Evolutionary conservation across 2,113 vertebrate genomes (phyloP).

Genomic region (Cephalopterus ornatus): DNA sequence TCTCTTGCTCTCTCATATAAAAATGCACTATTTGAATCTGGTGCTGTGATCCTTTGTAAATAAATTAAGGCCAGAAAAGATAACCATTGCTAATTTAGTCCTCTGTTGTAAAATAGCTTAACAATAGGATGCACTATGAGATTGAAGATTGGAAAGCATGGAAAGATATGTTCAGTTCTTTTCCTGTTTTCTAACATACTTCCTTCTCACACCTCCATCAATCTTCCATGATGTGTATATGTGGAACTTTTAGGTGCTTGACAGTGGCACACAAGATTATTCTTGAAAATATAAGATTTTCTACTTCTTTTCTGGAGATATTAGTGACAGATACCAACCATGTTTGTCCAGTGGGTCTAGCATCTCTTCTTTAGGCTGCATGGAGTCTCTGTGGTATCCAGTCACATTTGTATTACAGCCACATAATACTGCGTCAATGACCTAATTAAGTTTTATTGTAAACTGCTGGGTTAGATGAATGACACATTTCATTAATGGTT

Average conservation of each 20-base stretch:
- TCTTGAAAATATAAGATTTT: background rate
- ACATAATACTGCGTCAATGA: background rate
- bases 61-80: constrained; percentile 11
- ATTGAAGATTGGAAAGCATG: background rate
- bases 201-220: background rate
- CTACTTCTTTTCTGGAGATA: background rate
- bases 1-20: background rate
- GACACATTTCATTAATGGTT: background rate
- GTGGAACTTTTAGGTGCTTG: background rate
- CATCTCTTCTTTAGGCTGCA: background rate
- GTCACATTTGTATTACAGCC: background rate
- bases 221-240: background rate
- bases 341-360: background rate
- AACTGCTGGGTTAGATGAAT: background rate
- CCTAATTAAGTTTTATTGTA: background rate
- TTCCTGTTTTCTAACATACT: background rate
- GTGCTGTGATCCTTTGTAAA: constrained; percentile 38
- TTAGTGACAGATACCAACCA: background rate
- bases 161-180: background rate
- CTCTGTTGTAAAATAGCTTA: background rate
- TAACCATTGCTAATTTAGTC: background rate
- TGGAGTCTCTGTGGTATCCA: background rate
- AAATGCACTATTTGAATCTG: constrained; percentile 32
- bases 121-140: background rate
- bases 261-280: background rate